Conservation (phyloP, 1,140 invertebrate genomes). For the Caenorhabditis tropicalis region DNA sequence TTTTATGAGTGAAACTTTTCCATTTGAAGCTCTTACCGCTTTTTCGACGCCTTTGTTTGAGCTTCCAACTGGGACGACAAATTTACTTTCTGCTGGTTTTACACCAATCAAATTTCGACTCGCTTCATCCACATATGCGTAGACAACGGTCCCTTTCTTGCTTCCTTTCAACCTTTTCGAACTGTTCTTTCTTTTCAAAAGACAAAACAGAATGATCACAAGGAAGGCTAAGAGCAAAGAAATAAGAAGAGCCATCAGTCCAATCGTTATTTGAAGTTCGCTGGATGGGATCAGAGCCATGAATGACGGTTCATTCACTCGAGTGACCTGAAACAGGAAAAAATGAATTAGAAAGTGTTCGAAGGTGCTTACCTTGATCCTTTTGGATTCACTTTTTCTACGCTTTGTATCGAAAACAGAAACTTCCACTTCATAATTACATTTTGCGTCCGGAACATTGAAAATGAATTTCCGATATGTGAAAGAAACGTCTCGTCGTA, state of each 20-base stretch:
- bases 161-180: background rate
- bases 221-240: background rate
- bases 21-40: background rate
- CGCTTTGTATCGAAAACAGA: background rate
- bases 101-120: background rate
- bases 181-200: background rate
- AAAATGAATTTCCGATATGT: background rate
- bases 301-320: background rate
- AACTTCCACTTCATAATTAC: slow-evolving; percentile 13
- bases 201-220: background rate
- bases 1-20: background rate
- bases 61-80: background rate
- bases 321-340: background rate
- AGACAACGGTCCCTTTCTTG: background rate
- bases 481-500: background rate
- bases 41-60: background rate
- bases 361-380: background rate
- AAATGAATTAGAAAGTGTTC: background rate
- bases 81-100: background rate
- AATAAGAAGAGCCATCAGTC: background rate
- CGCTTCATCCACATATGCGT: background rate
- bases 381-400: background rate
- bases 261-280: background rate
- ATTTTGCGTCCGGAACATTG: background rate
- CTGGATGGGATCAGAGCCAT: background rate